Evolutionary conservation across 2,113 vertebrate genomes (phyloP), one percentile per base, ranked within the genome.

Genomic region (Nibea albiflora): DNA sequence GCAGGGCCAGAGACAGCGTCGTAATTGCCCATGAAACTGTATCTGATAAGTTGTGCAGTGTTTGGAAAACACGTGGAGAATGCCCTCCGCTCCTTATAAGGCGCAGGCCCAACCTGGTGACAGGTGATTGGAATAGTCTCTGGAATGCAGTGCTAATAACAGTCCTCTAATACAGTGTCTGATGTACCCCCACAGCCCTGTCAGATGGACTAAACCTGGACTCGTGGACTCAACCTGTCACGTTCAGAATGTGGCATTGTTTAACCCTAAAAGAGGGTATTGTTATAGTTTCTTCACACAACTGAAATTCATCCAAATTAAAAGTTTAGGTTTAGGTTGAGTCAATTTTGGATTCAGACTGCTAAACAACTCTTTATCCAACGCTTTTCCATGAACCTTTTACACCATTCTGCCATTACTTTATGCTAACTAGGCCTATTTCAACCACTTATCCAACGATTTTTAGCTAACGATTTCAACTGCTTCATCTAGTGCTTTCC

Each of bases 51-150:
- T 87, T 81, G 85, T 70, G 69, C 80, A 75, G 90, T 81, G 91
- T 93, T 94, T 85, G 89, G 88, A 92, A 93, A 93, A 91, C 90
- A 93, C 78, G 86, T 85, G 61, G 88, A 92, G 92, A 94, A 90
- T 93, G 88, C 85, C 92, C 90, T 88, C 12, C 47, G 9, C 72
- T 89, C 93, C 93, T 94, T 94, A 91, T 93, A 95, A 92, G 94
- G 94, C 78, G 72, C 91, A 87, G 89, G 70, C 76, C 88, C 83
- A 70, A 90, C 77, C 74, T 89, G 89, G 85, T 92, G 95, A 94
- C 89, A 89, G 93, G 92, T 88, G 88, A 92, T 79, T 93, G 89
- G 89, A 94, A 89, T 72, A 75, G 83, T 47, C 85, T 92, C 86
- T 87, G 94, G 91, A 95, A 95, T 94, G 90, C 68, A 60, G 81